Evolutionary conservation across 2,888 invertebrate genomes (phyloP), one percentile per base, ranked within the genome.

Genomic region (Cheiracanthium punctorium): DNA sequence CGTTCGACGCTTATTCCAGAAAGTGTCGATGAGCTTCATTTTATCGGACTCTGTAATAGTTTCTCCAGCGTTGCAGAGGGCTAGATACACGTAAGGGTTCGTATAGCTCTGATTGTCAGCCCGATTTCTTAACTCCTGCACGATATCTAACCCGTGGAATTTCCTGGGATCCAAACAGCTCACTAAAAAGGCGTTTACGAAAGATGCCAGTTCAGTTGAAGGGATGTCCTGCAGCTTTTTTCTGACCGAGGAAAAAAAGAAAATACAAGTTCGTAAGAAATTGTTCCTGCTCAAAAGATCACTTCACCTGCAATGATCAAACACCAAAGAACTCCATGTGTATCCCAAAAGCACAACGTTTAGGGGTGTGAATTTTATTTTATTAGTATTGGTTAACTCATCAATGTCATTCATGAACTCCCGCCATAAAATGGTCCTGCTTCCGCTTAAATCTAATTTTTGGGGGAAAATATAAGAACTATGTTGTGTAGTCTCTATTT

Each of bases 21-120:
- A 76, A 4, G 24, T 30, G 10, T 33, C 33, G 8, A 1, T 28
- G 1, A 77, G 30, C 32, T 82, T 82, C 33, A 28, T 12, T 12
- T 58, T 32, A 37, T 82, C 82, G 32, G 14, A 29, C 0, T 17
- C 43, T 0, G 76, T 72, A 7, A 82, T 82, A n/a, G 10, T 12
- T 4, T 82, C 82, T 17, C 74, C 69, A 1, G 82, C 82, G n/a
- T 82, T 82, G 64, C 82, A 82, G 20, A 82, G 20, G 0, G 82
- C 71, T 0, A 82, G 12, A 17, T 72, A 29, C 7, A 32, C 71
- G 8, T 17, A 71, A 0, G 82, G 82, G 14, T 82, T 76, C 0
- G 82, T 76, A 28, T 64, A 71, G 12, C 72, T 43, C 0, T 43
- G 32, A 17, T 32, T 17, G 5, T 67, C 65, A 0, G 32, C 72